Percentiles rank a stretch among this genome's conserved stretches.
Conservation (phyloP, 2,888 invertebrate genomes). For the Quadroppia sp. region DNA sequence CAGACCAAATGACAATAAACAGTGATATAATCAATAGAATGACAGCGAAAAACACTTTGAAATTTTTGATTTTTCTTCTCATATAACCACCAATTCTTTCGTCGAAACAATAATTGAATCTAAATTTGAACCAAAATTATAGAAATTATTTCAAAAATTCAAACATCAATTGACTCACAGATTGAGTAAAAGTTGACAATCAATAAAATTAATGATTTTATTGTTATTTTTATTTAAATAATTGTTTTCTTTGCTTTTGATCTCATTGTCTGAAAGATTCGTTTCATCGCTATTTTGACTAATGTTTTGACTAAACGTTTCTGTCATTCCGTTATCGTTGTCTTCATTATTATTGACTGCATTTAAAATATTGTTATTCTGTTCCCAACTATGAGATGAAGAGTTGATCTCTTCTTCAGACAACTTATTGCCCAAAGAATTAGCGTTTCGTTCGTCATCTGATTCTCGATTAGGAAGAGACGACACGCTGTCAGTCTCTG, state of each 20-base stretch:
- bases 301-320: neutral
- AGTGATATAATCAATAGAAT: neutral
- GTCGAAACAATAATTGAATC: neutral
- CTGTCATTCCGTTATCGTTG: neutral
- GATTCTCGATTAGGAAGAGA: neutral
- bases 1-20: neutral
- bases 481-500: neutral
- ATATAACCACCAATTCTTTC: neutral
- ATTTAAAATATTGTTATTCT: neutral
- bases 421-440: neutral
- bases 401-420: neutral
- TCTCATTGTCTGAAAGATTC: neutral
- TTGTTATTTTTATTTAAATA: neutral
- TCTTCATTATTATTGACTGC: neutral
- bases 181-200: neutral
- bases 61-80: neutral
- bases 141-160: neutral
- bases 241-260: neutral
- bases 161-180: neutral
- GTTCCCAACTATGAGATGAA: neutral
- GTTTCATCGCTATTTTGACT: neutral
- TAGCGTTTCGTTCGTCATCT: neutral
- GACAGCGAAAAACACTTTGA: neutral
- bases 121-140: neutral
- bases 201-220: neutral